Conservation (phyloP, 2,113 vertebrate species). For the Candoia aspera region DNA sequence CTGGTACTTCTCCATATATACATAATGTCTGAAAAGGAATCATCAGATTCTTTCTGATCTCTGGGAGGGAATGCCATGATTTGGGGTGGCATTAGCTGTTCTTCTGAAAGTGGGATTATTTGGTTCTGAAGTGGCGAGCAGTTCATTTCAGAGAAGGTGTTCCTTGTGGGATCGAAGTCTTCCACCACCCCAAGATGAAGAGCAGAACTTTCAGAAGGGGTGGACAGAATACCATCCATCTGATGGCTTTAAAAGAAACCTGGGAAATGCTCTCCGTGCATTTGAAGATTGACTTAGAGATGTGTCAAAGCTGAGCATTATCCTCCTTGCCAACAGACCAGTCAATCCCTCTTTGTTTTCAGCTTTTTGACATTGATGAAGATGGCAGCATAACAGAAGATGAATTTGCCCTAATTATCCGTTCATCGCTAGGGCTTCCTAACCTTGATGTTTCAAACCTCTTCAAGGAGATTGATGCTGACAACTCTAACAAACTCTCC, state of each 20-base stretch:
- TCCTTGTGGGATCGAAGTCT: too few relatives aligned
- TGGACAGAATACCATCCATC: not conserved
- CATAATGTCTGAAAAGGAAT: not conserved
- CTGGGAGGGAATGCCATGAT: not conserved
- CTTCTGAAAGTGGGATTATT: not conserved
- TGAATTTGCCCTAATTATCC: conserved; percentile 87
- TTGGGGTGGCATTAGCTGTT: not conserved
- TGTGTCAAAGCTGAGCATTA: not conserved
- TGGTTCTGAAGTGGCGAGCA: not conserved
- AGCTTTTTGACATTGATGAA: conserved; percentile 93
- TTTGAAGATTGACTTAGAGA: not conserved
- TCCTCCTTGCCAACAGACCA: too few relatives aligned
- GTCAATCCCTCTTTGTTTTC: conserved; percentile 19
- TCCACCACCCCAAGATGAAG: not conserved
- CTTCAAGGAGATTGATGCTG: conserved; percentile 89
- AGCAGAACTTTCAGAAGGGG: not conserved
- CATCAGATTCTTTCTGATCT: not conserved
- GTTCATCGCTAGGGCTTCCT: conserved; percentile 86
- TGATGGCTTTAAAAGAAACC: not conserved
- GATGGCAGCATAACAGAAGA: conserved; percentile 86
- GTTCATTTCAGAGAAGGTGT: not conserved
- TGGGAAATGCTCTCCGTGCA: not conserved
- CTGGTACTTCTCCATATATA: not conserved
- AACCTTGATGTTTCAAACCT: conserved; percentile 86
- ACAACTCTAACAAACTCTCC: conserved; percentile 81